Evolutionary conservation across 2,113 vertebrate genomes (phyloP).

Genomic region (Albula goreensis): DNA sequence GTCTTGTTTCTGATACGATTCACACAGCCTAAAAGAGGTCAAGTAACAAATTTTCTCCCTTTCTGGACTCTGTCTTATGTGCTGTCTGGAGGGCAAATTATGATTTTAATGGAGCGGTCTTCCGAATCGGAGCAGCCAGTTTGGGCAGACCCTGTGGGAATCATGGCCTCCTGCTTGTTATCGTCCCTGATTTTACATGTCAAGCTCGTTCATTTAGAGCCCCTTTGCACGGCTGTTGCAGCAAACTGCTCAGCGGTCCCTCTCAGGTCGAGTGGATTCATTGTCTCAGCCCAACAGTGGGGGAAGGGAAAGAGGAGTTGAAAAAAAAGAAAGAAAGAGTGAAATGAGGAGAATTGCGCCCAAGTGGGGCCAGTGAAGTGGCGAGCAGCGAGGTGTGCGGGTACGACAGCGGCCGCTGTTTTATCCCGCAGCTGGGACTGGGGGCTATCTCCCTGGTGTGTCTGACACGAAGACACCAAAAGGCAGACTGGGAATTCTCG

Average conservation of each 20-base stretch:
- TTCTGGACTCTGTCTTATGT: conserved; percentile 35
- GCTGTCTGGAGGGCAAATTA: conserved; percentile 44
- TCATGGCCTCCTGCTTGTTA: conserved; percentile 54
- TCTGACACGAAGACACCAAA: conserved; percentile 26
- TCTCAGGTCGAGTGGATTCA: conserved; percentile 53
- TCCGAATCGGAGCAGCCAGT: conserved; percentile 59
- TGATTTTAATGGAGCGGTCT: conserved; percentile 51
- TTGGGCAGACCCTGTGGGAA: conserved; percentile 43
- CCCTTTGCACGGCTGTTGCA: conserved; percentile 50
- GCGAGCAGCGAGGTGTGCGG: background rate
- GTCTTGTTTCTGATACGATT: background rate
- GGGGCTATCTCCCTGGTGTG: background rate
- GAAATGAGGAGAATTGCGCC: background rate
- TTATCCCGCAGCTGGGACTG: background rate
- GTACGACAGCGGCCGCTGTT: background rate
- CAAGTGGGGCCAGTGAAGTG: background rate
- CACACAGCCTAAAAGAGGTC: background rate
- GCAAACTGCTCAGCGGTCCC: conserved; percentile 41
- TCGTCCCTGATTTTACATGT: conserved; percentile 63
- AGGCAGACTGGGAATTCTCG: conserved; percentile 48
- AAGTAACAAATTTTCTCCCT: background rate
- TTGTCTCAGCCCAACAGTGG: conserved; percentile 41
- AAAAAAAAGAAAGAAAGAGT: conserved; percentile 21
- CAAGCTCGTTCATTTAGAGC: conserved; percentile 60
- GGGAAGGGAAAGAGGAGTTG: conserved; percentile 25